These are phyloP conservation scores for Orussus abietinus DNA, from an alignment of 1,140 invertebrate species.

Conservation along the genomic window DNA sequence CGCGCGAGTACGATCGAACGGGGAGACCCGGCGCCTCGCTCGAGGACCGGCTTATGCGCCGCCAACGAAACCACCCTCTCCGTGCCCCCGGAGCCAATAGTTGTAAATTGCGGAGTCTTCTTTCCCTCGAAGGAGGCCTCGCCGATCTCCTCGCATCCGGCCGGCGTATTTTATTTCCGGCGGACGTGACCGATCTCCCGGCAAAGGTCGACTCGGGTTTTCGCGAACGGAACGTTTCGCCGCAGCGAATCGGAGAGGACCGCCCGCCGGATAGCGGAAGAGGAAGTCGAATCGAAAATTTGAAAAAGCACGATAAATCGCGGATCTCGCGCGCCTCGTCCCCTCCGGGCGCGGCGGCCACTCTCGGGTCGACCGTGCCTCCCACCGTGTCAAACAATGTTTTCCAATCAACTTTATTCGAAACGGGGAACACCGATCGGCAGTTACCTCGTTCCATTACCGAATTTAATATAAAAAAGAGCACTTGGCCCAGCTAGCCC, in stretches of 20 bases:
- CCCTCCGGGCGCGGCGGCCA: not conserved
- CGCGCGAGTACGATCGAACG: too few relatives aligned
- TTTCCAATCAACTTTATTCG: slow-evolving; percentile 51
- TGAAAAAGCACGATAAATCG: not conserved
- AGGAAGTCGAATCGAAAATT: too few relatives aligned
- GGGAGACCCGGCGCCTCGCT: slow-evolving; percentile 35
- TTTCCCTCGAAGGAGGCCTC: slow-evolving; percentile 5
- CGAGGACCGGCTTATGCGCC: slow-evolving; percentile 11
- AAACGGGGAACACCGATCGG: too few relatives aligned
- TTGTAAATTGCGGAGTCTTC: slow-evolving; percentile 34
- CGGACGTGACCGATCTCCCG: too few relatives aligned
- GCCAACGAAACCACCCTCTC: too few relatives aligned
- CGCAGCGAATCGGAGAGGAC: too few relatives aligned
- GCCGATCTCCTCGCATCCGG: not conserved
- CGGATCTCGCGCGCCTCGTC: too few relatives aligned
- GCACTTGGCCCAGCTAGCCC: slow-evolving; percentile 18
- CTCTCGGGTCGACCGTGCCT: slow-evolving; percentile 18
- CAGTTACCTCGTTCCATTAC: slow-evolving; percentile 7
- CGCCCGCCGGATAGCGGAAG: too few relatives aligned
- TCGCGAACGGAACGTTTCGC: too few relatives aligned
- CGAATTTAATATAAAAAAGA: slow-evolving; percentile 25
- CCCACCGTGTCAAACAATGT: slow-evolving; percentile 34
- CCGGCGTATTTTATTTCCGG: too few relatives aligned
- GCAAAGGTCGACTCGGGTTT: too few relatives aligned
- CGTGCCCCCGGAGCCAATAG: slow-evolving; percentile 24